Evolutionary conservation across 2,113 vertebrate species (phyloP), one percentile per base, ranked within the genome.

Genomic region (Anolis sagrei): DNA sequence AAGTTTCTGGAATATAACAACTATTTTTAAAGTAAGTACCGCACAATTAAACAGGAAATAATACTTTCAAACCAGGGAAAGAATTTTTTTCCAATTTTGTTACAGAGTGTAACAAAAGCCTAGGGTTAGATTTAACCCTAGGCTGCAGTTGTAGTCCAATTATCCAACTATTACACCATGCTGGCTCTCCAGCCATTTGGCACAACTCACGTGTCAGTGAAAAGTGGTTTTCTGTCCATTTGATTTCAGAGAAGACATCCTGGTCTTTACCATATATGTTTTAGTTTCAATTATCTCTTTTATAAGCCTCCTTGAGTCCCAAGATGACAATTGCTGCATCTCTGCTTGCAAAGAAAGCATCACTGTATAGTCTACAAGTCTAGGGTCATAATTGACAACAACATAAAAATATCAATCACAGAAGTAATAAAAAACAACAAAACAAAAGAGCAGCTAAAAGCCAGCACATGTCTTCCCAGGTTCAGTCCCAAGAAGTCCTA

Each of bases 121-220:
- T n/a, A n/a, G n/a, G n/a, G n/a, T n/a, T n/a, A n/a, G n/a, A n/a
- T 44, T 5, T 44, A 44, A 44, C 39, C 39, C 39, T 44, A 2
- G 5, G 2, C 39, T 44, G 3, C 39, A 44, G 39, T 44, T 5
- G 39, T 44, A 2, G 39, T 44, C 39, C 39, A 44, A 44, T 44
- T 2, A 44, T 44, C 5, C 39, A 44, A 5, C 39, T n/a, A n/a
- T n/a, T n/a, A 44, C 2, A 44, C 39, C 5, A 44, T 5, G 39
- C 39, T 44, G 39, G 39, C 39, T 44, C 39, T 86, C 27, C 36
- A 76, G n/a, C 34, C 39, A 1, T 39, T 86, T 86, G 1, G 58
- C 76, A 5, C 54, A 25, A 16, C 58, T 92, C 79, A 58, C 49
- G 79, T 64, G 66, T 64, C 79, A 49, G 58, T 90, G 78, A 19